phyloP scores from a whole-genome alignment of 2,888 invertebrate genomes.

The Eupithecia vulgata region DNA sequence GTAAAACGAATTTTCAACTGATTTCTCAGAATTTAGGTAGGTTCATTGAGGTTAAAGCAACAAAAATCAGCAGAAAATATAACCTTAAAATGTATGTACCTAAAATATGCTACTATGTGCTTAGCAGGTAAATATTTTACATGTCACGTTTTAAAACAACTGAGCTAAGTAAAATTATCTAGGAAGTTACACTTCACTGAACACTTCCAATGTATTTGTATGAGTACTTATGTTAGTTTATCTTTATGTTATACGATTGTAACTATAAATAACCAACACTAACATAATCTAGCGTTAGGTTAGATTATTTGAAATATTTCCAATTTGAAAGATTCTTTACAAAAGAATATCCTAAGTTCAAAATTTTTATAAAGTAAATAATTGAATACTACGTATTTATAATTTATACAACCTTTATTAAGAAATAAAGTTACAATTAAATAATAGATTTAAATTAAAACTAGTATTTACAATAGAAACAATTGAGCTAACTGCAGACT shows the following conservation, averaged over 20 bases:
- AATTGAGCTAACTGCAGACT: too few relatives aligned
- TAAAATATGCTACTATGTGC: background rate
- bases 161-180: background rate
- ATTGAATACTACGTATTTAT: too few relatives aligned
- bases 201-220: background rate
- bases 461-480: too few relatives aligned
- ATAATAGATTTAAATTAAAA: too few relatives aligned
- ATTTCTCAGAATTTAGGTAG: background rate
- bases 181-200: background rate
- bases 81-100: background rate
- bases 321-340: too few relatives aligned
- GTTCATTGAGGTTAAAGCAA: background rate
- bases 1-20: background rate
- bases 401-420: too few relatives aligned
- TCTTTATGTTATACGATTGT: constrained; percentile 3
- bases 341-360: too few relatives aligned
- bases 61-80: background rate
- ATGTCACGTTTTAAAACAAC: background rate
- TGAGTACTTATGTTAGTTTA: background rate
- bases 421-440: too few relatives aligned
- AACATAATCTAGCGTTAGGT: background rate
- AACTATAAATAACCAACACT: background rate
- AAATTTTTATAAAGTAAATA: too few relatives aligned
- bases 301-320: background rate
- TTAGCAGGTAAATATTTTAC: background rate